Percentiles rank a stretch among this genome's conserved stretches.
These are phyloP conservation scores for Bovichtus variegatus DNA, from an alignment of 2,797 vertebrate genomes.

Conservation along the genomic window DNA sequence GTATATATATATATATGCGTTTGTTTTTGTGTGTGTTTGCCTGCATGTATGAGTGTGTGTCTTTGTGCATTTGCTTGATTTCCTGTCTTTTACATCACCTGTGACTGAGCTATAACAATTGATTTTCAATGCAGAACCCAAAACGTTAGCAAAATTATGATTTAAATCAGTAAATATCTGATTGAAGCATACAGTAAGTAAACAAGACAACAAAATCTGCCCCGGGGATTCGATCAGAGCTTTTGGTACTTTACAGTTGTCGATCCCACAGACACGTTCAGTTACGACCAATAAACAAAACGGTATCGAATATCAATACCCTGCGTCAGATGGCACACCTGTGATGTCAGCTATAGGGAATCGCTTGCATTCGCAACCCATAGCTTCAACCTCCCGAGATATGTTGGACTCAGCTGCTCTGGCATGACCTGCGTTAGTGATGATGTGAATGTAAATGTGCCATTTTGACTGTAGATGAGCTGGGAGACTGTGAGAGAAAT, in stretches of 20 bases:
- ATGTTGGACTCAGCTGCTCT: slow-evolving; percentile 22
- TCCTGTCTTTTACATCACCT: background rate
- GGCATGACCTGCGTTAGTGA: slow-evolving; percentile 7
- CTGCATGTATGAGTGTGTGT: background rate
- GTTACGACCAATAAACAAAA: background rate
- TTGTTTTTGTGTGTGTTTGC: background rate
- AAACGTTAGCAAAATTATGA: background rate
- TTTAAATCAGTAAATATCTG: background rate
- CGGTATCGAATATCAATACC: background rate
- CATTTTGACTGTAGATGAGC: slow-evolving; percentile 36
- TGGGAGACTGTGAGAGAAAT: slow-evolving; percentile 22
- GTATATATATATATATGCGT: background rate
- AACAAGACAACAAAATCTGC: background rate
- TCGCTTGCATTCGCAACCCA: slow-evolving; percentile 18
- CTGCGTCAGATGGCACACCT: background rate
- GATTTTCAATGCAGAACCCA: background rate
- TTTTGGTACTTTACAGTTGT: slow-evolving; percentile 3
- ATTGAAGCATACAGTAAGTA: background rate
- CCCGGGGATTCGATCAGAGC: background rate
- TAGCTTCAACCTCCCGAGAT: slow-evolving; percentile 30
- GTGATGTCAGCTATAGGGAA: slow-evolving; percentile 1
- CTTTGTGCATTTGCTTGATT: background rate
- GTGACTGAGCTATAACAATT: background rate
- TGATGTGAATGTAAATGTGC: slow-evolving; percentile 56
- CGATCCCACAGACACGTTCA: background rate